phyloP scores from a whole-genome alignment of 2,888 invertebrate species.

The Nomada flava region DNA sequence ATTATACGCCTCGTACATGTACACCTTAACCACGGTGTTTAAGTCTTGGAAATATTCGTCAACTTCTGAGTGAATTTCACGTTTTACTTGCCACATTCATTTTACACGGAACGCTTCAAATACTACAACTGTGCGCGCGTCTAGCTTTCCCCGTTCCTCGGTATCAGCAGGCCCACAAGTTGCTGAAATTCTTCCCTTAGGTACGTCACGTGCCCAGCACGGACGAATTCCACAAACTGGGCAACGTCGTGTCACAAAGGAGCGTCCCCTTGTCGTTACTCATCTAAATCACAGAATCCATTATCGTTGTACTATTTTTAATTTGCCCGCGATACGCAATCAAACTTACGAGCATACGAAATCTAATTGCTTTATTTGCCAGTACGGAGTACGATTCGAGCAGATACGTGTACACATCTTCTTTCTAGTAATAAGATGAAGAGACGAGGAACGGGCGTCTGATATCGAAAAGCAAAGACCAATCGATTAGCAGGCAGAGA shows the following conservation, averaged over 20 bases:
- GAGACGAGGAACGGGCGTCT: no score
- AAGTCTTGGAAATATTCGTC: neutral
- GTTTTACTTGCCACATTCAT: neutral
- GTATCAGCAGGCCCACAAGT: conserved; percentile 24
- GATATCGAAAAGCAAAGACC: conserved; percentile 22
- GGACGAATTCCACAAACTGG: conserved; percentile 14
- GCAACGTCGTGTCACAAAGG: neutral
- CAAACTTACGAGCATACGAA: no score
- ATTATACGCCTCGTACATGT: neutral
- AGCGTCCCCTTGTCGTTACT: neutral
- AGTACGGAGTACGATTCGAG: no score
- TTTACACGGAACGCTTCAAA: neutral
- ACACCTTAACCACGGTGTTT: no score
- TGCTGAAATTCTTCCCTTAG: conserved; percentile 58
- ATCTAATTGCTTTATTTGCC: no score
- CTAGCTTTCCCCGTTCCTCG: conserved; percentile 18
- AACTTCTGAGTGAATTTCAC: neutral
- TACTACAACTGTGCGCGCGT: neutral
- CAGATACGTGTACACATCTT: no score
- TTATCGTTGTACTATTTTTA: no score
- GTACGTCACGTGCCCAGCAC: conserved; percentile 55
- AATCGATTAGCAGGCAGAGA: conserved; percentile 44
- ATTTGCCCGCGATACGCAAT: no score
- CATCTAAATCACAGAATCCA: no score
- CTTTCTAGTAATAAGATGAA: no score